Percentiles rank a stretch among this genome's conserved stretches.
phyloP scores from a whole-genome alignment of 2,113 vertebrate genomes.

The Pangasianodon hypophthalmus region DNA sequence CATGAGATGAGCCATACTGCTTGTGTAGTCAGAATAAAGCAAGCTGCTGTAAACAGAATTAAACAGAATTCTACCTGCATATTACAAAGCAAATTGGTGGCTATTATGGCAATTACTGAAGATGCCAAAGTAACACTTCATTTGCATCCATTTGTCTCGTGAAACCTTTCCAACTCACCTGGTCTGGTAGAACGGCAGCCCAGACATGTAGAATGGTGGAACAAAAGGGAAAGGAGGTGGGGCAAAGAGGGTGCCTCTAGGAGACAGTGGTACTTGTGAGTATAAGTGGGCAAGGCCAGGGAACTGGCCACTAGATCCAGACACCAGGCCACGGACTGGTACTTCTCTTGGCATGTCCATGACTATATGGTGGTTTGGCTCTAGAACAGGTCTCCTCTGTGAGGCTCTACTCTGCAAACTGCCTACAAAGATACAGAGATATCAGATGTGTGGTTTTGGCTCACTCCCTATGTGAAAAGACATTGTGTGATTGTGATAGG shows the following conservation, averaged over 20 bases:
- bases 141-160: background rate
- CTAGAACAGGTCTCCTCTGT: conserved; percentile 56
- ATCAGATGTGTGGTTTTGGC: background rate
- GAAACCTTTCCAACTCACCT: conserved; percentile 69
- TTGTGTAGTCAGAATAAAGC: conserved; percentile 66
- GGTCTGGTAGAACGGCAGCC: conserved; percentile 72
- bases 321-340: background rate
- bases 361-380: conserved; percentile 60
- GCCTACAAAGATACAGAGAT: background rate
- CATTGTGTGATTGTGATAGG: background rate
- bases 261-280: conserved; percentile 63
- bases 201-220: conserved; percentile 71
- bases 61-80: background rate
- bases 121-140: background rate
- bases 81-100: background rate
- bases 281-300: conserved; percentile 20
- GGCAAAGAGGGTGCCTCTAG: conserved; percentile 62
- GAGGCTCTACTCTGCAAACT: background rate
- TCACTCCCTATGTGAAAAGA: background rate
- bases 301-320: conserved; percentile 16
- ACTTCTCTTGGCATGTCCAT: conserved; percentile 52
- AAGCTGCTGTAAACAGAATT: conserved; percentile 67
- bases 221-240: conserved; percentile 66
- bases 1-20: conserved; percentile 66
- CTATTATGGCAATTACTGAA: background rate